phyloP scores from a whole-genome alignment of 2,888 invertebrate species.

The Dyspetes luteomarginatus region DNA sequence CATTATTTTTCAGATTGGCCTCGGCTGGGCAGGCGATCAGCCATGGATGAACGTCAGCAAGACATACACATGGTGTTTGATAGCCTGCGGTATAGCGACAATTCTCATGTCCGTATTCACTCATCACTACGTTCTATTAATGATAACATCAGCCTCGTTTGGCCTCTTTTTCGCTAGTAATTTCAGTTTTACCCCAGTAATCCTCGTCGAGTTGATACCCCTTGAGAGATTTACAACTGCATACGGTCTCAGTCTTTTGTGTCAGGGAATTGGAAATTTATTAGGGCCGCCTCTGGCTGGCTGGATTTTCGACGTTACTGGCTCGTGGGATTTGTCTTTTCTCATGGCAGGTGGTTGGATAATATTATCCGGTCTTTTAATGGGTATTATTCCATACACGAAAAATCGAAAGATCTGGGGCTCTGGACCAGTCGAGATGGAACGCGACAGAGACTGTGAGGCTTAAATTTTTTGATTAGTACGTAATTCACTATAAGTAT shows the following conservation, averaged over 20 bases:
- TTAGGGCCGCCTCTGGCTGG: constrained; percentile 97
- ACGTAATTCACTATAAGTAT: constrained; percentile 1
- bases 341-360: constrained; percentile 93
- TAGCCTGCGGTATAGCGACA: constrained; percentile 87
- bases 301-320: constrained; percentile 88
- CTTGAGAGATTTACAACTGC: constrained; percentile 96
- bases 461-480: constrained; percentile 65
- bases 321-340: constrained; percentile 91
- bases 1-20: constrained; percentile 86
- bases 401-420: constrained; percentile 87
- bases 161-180: constrained; percentile 96
- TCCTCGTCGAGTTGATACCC: constrained; percentile 94
- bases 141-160: constrained; percentile 87
- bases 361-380: constrained; percentile 89
- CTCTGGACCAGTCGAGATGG: constrained; percentile 84
- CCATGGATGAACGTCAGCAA: constrained; percentile 92
- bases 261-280: constrained; percentile 96
- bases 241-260: constrained; percentile 94
- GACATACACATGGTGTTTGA: constrained; percentile 92
- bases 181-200: constrained; percentile 95
- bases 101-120: constrained; percentile 86
- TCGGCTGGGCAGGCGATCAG: constrained; percentile 96
- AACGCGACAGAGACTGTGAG: constrained; percentile 79
- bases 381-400: constrained; percentile 88
- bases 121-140: constrained; percentile 84